phyloP scores from a whole-genome alignment of 2,888 invertebrate genomes.

The Drosophila mulleri region DNA sequence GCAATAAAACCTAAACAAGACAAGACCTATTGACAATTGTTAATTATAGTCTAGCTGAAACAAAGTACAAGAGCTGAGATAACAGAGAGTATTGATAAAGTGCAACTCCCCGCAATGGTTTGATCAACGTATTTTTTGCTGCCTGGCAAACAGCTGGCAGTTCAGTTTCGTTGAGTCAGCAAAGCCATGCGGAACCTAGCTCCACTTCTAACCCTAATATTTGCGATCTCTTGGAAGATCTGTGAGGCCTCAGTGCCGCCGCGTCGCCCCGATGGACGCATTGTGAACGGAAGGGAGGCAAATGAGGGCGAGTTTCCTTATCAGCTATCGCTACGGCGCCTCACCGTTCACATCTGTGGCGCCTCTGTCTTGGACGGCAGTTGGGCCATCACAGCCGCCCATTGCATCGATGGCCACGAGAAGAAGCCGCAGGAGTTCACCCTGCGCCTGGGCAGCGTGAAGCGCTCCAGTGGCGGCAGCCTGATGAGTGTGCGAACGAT shows the following conservation, averaged over 20 bases:
- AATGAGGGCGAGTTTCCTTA: constrained; percentile 79
- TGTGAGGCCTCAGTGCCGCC: constrained; percentile 14
- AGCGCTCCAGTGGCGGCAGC: constrained; percentile 71
- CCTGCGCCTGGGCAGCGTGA: constrained; percentile 74
- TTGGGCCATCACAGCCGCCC: constrained; percentile 83
- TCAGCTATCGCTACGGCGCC: constrained; percentile 82
- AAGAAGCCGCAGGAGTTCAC: constrained; percentile 68
- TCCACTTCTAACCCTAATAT: constrained; percentile 15
- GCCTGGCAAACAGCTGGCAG: constrained; percentile 30
- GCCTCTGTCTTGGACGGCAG: constrained; percentile 77
- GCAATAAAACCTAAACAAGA: constrained; percentile 33
- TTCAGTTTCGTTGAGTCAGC: constrained; percentile 57
- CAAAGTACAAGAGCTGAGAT: constrained; percentile 57
- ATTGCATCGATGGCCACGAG: constrained; percentile 80
- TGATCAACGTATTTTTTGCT: constrained; percentile 18
- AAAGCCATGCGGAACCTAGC: constrained; percentile 49
- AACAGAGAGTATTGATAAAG: constrained; percentile 56
- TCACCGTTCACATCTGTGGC: constrained; percentile 80
- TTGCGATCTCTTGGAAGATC: constrained; percentile 14
- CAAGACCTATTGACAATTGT: constrained; percentile 44
- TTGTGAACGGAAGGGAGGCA: constrained; percentile 82
- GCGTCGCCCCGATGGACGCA: constrained; percentile 70
- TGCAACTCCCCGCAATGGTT: constrained; percentile 18
- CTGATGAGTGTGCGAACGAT: constrained; percentile 72
- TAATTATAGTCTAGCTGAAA: constrained; percentile 60